Conservation (phyloP, 2,797 vertebrate genomes). For the Perodicticus potto region DNA sequence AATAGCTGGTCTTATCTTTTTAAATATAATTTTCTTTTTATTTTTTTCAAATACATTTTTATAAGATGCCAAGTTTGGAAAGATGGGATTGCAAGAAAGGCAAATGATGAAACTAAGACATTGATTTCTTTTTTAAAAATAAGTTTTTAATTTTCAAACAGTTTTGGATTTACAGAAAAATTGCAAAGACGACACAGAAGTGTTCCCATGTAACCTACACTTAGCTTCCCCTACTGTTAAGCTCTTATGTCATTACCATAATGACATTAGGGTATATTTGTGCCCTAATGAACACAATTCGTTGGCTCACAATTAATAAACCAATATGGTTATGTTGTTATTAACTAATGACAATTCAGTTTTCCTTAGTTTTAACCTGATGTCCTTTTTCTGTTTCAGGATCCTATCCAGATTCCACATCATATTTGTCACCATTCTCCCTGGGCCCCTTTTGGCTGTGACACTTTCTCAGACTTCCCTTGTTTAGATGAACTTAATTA, state of each 20-base stretch:
- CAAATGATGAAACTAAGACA: not conserved
- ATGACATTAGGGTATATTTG: not conserved
- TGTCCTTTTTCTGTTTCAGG: not conserved
- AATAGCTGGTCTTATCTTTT: not conserved
- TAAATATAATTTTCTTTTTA: not conserved
- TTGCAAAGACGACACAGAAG: not conserved
- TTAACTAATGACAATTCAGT: too few relatives aligned
- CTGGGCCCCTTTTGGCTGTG: not conserved
- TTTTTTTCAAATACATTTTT: not conserved
- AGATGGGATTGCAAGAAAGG: not conserved
- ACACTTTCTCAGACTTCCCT: not conserved
- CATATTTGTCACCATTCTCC: not conserved
- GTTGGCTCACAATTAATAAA: not conserved
- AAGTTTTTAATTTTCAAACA: not conserved
- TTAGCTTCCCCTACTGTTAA: too few relatives aligned
- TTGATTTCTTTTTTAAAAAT: not conserved
- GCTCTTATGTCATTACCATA: not conserved
- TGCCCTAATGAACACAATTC: too few relatives aligned
- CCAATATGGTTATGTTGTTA: too few relatives aligned
- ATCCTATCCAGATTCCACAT: accelerated
- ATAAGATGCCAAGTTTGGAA: not conserved
- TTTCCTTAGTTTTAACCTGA: not conserved
- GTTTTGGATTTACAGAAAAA: not conserved
- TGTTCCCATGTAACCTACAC: not conserved
- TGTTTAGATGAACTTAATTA: not conserved